These are phyloP conservation scores for Sisyra nigra DNA, from an alignment of 2,888 invertebrate species.

Conservation along the genomic window DNA sequence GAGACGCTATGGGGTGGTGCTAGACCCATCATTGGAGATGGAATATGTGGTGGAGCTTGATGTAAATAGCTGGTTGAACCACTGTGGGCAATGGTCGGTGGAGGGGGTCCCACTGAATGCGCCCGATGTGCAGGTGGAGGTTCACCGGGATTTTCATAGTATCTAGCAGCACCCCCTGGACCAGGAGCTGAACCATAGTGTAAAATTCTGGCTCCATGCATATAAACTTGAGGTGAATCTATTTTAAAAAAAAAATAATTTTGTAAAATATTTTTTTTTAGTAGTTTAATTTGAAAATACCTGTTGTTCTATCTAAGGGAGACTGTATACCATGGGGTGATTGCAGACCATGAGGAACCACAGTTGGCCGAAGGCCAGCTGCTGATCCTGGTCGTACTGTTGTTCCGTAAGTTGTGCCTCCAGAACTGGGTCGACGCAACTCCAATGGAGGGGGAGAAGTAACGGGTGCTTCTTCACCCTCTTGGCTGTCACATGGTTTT, in stretches of 20 bases:
- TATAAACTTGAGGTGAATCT: slow-evolving; percentile 52
- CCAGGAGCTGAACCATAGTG: slow-evolving; percentile 26
- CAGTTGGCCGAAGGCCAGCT: slow-evolving; percentile 35
- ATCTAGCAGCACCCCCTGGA: slow-evolving; percentile 24
- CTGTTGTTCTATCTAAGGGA: slow-evolving; percentile 49
- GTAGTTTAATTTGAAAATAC: slow-evolving; percentile 20
- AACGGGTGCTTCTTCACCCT: slow-evolving; percentile 29
- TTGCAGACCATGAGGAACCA: slow-evolving; percentile 50
- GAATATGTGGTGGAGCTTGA: slow-evolving; percentile 25
- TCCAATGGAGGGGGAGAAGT: slow-evolving; percentile 54
- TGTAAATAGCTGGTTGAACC: slow-evolving; percentile 19
- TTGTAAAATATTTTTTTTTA: not conserved
- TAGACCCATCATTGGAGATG: slow-evolving; percentile 16
- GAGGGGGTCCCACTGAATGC: slow-evolving; percentile 25
- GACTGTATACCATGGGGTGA: slow-evolving; percentile 54
- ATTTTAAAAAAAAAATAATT: slow-evolving; percentile 10
- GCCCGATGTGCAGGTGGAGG: slow-evolving; percentile 42
- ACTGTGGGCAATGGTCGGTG: slow-evolving; percentile 18
- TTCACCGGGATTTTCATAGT: slow-evolving; percentile 40
- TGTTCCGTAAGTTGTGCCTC: slow-evolving; percentile 20
- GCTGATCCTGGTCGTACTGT: slow-evolving; percentile 15
- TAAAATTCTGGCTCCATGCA: slow-evolving; percentile 31
- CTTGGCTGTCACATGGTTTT: slow-evolving; percentile 36
- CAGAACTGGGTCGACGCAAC: slow-evolving; percentile 41
- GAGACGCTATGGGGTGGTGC: slow-evolving; percentile 27